These are phyloP conservation scores for Enoplolaimus lenunculus DNA, from an alignment of 2,888 invertebrate genomes.

Conservation along the genomic window DNA sequence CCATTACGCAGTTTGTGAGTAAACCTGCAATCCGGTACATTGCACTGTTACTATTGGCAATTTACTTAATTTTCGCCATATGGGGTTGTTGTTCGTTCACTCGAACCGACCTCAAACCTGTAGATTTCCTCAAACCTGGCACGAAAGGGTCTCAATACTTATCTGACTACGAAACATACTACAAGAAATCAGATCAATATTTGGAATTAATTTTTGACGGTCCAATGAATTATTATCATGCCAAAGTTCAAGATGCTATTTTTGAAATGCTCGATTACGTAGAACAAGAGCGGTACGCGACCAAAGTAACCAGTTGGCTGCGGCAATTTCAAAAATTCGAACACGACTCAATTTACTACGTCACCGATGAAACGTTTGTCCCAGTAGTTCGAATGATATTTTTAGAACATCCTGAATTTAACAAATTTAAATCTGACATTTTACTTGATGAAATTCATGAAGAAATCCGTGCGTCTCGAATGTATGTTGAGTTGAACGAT, in stretches of 20 bases:
- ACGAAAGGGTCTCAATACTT: no score
- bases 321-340: conserved; percentile 36
- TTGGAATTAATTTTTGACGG: conserved; percentile 17
- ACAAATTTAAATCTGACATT: background rate
- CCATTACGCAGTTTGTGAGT: no score
- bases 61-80: no score
- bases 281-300: conserved; percentile 31
- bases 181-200: background rate
- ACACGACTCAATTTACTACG: conserved; percentile 31
- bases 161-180: no score
- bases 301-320: conserved; percentile 34
- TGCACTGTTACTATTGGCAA: no score
- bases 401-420: conserved; percentile 25
- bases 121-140: no score
- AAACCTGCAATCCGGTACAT: no score
- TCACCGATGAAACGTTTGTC: conserved; percentile 34
- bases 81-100: no score
- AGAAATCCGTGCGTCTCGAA: conserved; percentile 30
- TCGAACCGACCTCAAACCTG: no score
- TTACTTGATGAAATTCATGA: conserved; percentile 25
- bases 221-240: conserved; percentile 11
- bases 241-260: background rate
- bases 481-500: conserved; percentile 36
- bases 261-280: conserved; percentile 16
- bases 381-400: conserved; percentile 38